These are phyloP conservation scores for Clepsis dumicolana DNA, from an alignment of 2,888 invertebrate species.

Conservation along the genomic window DNA sequence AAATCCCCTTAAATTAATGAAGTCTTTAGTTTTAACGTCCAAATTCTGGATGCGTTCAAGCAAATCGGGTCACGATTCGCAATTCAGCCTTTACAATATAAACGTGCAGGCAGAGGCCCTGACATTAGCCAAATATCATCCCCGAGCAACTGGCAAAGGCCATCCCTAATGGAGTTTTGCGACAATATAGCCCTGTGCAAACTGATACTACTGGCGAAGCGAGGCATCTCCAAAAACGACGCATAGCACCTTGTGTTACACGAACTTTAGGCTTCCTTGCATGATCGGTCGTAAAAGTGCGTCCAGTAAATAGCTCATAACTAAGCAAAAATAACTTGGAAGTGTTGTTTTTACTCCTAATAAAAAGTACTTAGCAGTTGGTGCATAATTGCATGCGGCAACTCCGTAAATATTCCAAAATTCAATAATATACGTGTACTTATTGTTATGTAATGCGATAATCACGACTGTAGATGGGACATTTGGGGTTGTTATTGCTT, in stretches of 20 bases:
- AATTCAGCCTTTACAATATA: conserved; percentile 44
- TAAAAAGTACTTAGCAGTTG: too few relatives aligned
- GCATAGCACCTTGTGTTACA: background rate
- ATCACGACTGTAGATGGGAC: too few relatives aligned
- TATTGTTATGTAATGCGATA: too few relatives aligned
- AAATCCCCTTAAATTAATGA: conserved; percentile 6
- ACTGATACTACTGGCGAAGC: background rate
- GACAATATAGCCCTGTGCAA: conserved; percentile 50
- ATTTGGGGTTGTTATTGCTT: too few relatives aligned
- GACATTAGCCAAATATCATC: conserved; percentile 57
- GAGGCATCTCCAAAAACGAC: background rate
- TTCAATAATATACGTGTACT: too few relatives aligned
- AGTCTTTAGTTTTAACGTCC: conserved; percentile 17
- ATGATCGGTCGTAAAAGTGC: background rate
- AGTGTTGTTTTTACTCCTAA: too few relatives aligned
- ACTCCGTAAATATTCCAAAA: too few relatives aligned
- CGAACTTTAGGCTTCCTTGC: background rate
- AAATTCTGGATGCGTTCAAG: conserved; percentile 26
- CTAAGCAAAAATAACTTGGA: too few relatives aligned
- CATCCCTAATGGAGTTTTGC: conserved; percentile 53
- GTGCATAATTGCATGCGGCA: too few relatives aligned
- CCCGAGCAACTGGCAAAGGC: conserved; percentile 53
- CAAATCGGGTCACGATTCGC: conserved; percentile 40
- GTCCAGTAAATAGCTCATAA: background rate
- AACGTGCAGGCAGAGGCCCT: conserved; percentile 50